These are phyloP conservation scores for Eurosta solidaginis DNA, from an alignment of 1,140 invertebrate genomes.

Conservation along the genomic window DNA sequence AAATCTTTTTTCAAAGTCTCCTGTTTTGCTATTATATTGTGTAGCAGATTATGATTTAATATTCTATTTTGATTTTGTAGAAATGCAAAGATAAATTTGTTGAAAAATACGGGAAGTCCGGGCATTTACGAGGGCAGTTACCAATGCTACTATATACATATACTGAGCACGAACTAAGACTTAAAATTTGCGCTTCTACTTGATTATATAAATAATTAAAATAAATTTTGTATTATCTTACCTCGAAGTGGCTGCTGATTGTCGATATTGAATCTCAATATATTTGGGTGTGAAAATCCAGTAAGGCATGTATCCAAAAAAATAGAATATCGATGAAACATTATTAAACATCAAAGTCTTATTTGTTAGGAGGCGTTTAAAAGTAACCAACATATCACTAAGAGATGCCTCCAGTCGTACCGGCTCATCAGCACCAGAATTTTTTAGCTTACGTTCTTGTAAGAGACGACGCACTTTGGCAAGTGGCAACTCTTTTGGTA, in stretches of 20 bases:
- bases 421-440: neutral
- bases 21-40: too few species aligned
- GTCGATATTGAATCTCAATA: slow-evolving; percentile 74
- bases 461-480: neutral
- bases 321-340: slow-evolving; percentile 68
- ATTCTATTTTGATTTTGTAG: too few species aligned
- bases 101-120: too few species aligned
- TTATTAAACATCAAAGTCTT: slow-evolving; percentile 70
- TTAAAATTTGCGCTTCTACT: neutral
- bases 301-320: slow-evolving; percentile 74
- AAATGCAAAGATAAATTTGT: too few species aligned
- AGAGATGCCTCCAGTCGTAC: slow-evolving; percentile 53
- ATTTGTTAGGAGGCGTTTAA: slow-evolving; percentile 62
- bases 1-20: too few species aligned
- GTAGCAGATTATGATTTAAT: too few species aligned
- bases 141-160: too few species aligned
- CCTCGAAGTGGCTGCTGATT: slow-evolving; percentile 69
- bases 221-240: neutral
- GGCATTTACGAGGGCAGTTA: too few species aligned
- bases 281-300: slow-evolving; percentile 79
- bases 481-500: slow-evolving; percentile 68
- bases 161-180: neutral
- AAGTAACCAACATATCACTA: slow-evolving; percentile 42
- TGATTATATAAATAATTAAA: neutral
- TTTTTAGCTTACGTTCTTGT: neutral